phyloP scores from a whole-genome alignment of 2,797 vertebrate genomes.

The Erithacus rubecula region DNA sequence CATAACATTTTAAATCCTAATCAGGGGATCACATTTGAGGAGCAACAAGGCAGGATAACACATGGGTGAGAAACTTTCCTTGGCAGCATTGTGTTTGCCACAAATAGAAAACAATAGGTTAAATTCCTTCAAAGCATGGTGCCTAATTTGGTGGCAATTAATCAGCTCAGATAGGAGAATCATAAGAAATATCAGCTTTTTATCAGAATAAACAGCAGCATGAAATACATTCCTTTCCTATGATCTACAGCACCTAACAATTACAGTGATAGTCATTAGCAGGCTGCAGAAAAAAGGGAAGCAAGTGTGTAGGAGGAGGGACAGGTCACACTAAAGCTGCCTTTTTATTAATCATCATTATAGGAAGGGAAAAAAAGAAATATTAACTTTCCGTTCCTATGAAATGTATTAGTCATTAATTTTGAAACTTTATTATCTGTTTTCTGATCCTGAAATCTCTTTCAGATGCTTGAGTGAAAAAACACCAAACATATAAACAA shows the following conservation, averaged over 20 bases:
- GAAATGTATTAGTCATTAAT: not conserved
- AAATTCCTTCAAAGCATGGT: not conserved
- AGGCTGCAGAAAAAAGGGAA: not conserved
- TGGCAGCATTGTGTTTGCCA: accelerated
- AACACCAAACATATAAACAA: not conserved
- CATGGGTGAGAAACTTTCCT: not conserved
- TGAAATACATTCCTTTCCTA: not conserved
- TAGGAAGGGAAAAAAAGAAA: not conserved
- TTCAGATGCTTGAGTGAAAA: not conserved
- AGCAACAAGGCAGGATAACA: not conserved
- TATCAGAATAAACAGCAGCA: not conserved
- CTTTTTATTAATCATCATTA: conserved; percentile 49
- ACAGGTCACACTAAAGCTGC: conserved; percentile 8
- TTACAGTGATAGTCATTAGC: not conserved
- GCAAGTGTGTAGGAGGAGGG: not conserved
- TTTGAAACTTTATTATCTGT: not conserved
- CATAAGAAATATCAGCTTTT: not conserved
- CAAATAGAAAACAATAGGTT: not conserved
- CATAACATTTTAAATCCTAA: not conserved
- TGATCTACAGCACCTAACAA: not conserved
- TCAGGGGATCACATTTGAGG: not conserved
- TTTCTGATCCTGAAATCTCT: not conserved
- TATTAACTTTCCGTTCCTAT: not conserved
- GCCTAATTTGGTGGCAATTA: not conserved
- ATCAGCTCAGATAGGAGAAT: not conserved